Percentiles rank a stretch among this genome's conserved stretches.
phyloP scores from a whole-genome alignment of 2,113 vertebrate species.

The Physeter macrocephalus region DNA sequence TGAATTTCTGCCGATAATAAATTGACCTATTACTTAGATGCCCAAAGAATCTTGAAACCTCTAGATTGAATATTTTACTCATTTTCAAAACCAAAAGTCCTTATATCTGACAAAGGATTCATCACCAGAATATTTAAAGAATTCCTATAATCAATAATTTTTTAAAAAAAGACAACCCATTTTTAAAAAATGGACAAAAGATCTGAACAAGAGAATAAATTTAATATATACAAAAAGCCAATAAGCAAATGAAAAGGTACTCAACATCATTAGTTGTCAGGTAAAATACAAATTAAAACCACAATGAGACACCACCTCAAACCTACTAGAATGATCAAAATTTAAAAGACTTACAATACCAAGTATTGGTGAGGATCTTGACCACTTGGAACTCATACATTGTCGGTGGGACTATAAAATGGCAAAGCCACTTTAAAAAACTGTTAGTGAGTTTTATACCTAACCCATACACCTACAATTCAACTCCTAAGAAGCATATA shows the following conservation, averaged over 20 bases:
- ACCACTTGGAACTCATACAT: neutral
- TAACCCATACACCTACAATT: neutral
- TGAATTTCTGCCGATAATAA: neutral
- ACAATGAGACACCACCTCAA: neutral
- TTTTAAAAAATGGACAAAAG: neutral
- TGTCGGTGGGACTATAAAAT: neutral
- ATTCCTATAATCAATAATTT: neutral
- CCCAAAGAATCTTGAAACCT: neutral
- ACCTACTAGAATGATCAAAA: neutral
- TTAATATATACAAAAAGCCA: neutral
- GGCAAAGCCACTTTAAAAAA: neutral
- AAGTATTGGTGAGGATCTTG: neutral
- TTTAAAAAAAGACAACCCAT: neutral
- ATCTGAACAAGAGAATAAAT: neutral
- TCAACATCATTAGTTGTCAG: neutral
- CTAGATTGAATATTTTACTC: neutral
- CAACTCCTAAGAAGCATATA: neutral
- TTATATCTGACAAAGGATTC: neutral
- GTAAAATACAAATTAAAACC: neutral
- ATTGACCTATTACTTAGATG: neutral
- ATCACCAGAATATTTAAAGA: neutral
- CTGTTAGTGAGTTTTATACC: neutral
- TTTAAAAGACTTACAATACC: neutral
- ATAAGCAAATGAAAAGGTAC: neutral
- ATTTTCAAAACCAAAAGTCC: neutral